Evolutionary conservation across 2,113 vertebrate species (phyloP), one percentile per base, ranked within the genome.

Genomic region (Epinephelus moara): DNA sequence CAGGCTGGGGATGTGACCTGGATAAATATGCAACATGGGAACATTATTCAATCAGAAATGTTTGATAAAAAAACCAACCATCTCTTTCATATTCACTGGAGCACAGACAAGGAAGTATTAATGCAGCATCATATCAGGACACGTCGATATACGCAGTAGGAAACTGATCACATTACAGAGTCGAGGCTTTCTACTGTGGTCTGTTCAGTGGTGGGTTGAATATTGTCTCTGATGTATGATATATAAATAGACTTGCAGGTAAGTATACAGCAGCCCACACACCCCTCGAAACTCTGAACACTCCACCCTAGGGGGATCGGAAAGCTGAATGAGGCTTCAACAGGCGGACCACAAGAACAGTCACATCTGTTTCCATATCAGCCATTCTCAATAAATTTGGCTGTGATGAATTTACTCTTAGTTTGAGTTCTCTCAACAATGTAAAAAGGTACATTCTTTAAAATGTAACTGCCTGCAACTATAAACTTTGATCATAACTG

Each of bases 1-100:
- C 88, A 99, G 80, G 62, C 82, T 94, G 88, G 97, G 95, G 5
- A 99, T 99, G 95, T 97, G 97, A 79, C 97, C 98, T 99, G 87
- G 72, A 91, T 81, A 42, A 81, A 90, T n/a, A 85, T 37, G 42
- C 40, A 83, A 27, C 21, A 86, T 0, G 11, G 15, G 12, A 52
- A 25, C 9, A 42, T 55, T 25, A 76, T 47, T 71, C 25, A 8
- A n/a, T 70, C 33, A 61, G 67, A 56, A 73, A 75, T 69, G 12
- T 37, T 70, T 25, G 25, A 55, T 37, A 15, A 23, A 50, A 59
- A 63, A 55, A 0, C 7, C 33, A 6, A 17, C 8, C 15, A 49
- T 37, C 11, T 56, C 17, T 25, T 63, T 75, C 14, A 19, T 37
- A 55, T 75, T 80, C 52, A 78, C n/a, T 49, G 78, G 50, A 50